Evolutionary conservation across 2,797 vertebrate species (phyloP), one percentile per base, ranked within the genome.

Genomic region (Rachycentron canadum): DNA sequence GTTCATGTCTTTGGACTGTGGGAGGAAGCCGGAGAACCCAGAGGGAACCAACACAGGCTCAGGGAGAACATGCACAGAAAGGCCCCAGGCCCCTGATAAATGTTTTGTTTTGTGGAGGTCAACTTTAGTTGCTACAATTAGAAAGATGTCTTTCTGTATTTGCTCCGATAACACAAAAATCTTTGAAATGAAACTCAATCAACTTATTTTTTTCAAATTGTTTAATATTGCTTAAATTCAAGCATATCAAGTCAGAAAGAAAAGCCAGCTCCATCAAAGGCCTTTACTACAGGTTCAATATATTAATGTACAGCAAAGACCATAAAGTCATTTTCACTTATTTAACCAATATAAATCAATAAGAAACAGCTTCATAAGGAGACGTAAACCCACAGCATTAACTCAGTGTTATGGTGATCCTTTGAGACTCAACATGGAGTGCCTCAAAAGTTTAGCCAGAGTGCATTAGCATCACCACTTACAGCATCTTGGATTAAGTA

Each of bases 401-500:
- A 57, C 34, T 77, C 66, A 56, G 4, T 53, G 43, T 28, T 19
- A 12, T 19, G 36, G 7, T 67, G 36, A 82, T 58, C 9, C 5
- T 65, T 58, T 56, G 16, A 75, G 41, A 56, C 34, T 69, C 49
- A 60, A 64, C 47, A 57, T 49, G 10, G 13, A 75, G 25, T 47
- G 13, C 14, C 43, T 60, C 30, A 25, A 30, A 58, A 14, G 32
- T 78, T 36, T n/a, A 55, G 28, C 81, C 5, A 61, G 52, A 79
- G 83, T 78, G 64, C 52, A 5, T 71, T 61, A 67, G 25, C 57
- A 69, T 69, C 32, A 62, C 53, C 26, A 53, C 65, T 73, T 83
- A 84, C 92, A 93, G 91, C 92, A 87, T 87, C 61, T 90, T 79
- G 86, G 87, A 93, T 87, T 85, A n/a, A 79, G 32, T 55, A 62